Evolutionary conservation across 2,888 invertebrate species (phyloP), one percentile per base, ranked within the genome.

Genomic region (Andrena trimmerana): DNA sequence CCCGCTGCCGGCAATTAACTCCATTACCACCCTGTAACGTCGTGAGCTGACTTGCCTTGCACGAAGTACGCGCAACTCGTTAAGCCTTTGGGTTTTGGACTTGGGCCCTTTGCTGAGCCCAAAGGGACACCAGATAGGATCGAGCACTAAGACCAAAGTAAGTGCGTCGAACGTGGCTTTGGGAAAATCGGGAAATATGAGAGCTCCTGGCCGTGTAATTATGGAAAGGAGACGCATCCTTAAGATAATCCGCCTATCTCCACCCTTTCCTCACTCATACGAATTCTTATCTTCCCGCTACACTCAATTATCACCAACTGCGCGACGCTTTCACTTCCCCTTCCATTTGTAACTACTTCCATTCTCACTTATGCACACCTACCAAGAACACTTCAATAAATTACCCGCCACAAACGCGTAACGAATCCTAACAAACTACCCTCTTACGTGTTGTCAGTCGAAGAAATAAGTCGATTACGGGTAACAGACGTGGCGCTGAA

Each of bases 21-120:
- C 93, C 91, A 94, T 94, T 94, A 94, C 94, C 93, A 93, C 93
- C 92, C 93, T 90, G 92, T 94, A 93, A 92, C 92, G 90, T 92
- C 89, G 91, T 90, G 89, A 87, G 88, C 86, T 76, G 90, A 90
- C 88, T 90, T 90, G 90, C 88, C 88, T 83, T 80, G 84, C 71
- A 80, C 88, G 81, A 87, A 87, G 89, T 90, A 87, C 85, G 88
- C 90, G 89, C 88, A 90, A 93, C 92, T 93, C 92, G 92, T 92
- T 93, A 93, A 93, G 93, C 93, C 89, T 87, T 88, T 80, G 88
- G 91, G 92, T 92, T 92, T 93, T 91, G 87, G 90, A 88, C 87
- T 89, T 88, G 85, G 87, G 85, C 84, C 84, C 87, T 88, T 81
- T 74, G 63, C 78, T 74, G 81, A 83, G 78, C 73, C 81, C 78